Evolutionary conservation across 1,140 invertebrate species (phyloP).

Genomic region (Orchestia grillus): DNA sequence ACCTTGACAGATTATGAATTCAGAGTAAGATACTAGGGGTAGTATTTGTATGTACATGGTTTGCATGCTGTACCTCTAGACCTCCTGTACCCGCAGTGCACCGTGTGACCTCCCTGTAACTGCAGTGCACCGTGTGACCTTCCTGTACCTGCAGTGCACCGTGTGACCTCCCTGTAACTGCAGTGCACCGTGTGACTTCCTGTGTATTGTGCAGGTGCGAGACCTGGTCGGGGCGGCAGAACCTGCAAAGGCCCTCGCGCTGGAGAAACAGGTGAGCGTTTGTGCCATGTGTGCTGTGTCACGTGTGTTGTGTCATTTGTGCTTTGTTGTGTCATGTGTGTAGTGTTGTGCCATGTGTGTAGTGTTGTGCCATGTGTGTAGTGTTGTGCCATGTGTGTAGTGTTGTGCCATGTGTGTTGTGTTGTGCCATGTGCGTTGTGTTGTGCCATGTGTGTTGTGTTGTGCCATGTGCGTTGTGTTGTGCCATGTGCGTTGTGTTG

Average conservation of each 20-base stretch:
- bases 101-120: too few species aligned
- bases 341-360: neutral
- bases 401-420: too few species aligned
- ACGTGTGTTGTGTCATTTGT: neutral
- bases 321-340: neutral
- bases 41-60: too few species aligned
- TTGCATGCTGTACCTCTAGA: too few species aligned
- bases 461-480: neutral
- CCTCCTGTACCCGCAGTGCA: too few species aligned
- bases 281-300: neutral
- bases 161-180: too few species aligned
- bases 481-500: neutral
- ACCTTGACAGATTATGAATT: too few species aligned
- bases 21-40: too few species aligned
- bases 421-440: too few species aligned
- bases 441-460: too few species aligned
- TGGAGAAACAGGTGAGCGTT: conserved; percentile 82
- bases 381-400: neutral
- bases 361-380: neutral
- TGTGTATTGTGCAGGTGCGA: conserved; percentile 75
- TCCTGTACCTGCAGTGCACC: too few species aligned
- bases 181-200: neutral
- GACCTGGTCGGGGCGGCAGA: conserved; percentile 86
- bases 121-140: too few species aligned
- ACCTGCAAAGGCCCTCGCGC: conserved; percentile 82